A percentile compares a stretch with the other conserved stretches of the same genome.
phyloP scores from a whole-genome alignment of 1,140 invertebrate species.

The Plutomurus gul region DNA sequence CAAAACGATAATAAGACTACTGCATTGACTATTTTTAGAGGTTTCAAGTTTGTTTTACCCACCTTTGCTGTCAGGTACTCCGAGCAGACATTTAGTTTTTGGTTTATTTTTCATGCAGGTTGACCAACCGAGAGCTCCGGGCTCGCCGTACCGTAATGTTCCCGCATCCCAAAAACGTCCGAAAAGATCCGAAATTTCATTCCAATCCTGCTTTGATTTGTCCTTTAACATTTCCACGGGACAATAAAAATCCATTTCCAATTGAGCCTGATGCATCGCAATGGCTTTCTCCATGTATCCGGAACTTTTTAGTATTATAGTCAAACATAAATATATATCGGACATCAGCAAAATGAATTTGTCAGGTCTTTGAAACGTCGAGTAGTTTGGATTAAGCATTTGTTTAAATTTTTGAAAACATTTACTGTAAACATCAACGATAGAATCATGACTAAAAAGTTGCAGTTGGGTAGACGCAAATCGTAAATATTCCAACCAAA shows the following conservation, averaged over 20 bases:
- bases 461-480: conserved; percentile 41
- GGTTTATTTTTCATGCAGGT: not conserved
- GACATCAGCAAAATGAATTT: conserved; percentile 45
- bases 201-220: conserved; percentile 33
- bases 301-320: conserved; percentile 36
- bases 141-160: conserved; percentile 48
- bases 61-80: conserved; percentile 27
- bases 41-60: not conserved
- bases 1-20: not conserved
- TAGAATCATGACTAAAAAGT: conserved; percentile 25
- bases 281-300: conserved; percentile 47
- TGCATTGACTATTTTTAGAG: not conserved
- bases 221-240: conserved; percentile 29
- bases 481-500: conserved; percentile 46
- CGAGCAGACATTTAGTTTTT: not conserved
- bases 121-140: conserved; percentile 41
- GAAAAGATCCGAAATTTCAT: conserved; percentile 24
- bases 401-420: conserved; percentile 49
- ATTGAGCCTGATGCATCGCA: conserved; percentile 42
- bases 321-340: conserved; percentile 35
- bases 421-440: conserved; percentile 37
- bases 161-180: conserved; percentile 51
- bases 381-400: conserved; percentile 48
- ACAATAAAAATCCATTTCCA: conserved; percentile 49
- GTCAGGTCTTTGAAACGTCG: conserved; percentile 44